Base-by-base conservation (phyloP, 2,113 vertebrate species). In the Tringa solitaria region DNA sequence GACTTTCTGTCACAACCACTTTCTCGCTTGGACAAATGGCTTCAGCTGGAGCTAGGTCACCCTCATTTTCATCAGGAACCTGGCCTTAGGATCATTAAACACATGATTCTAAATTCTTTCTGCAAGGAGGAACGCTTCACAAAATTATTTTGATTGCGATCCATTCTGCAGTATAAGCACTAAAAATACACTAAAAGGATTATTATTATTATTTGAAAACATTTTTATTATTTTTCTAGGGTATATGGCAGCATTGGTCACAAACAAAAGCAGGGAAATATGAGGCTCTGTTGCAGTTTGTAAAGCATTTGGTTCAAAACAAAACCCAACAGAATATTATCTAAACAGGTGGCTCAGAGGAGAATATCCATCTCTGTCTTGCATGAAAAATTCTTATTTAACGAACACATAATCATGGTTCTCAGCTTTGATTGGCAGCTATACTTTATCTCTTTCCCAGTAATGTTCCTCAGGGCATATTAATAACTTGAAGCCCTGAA, bases 371-470 rank as follows among this genome's bases (percentile, higher is more conserved):
- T 82, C 65, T 79, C 75, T 78, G 51, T 46, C 59, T 68, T 79
- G 27, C 81, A 93, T 53, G 35, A 65, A 94, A 95, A 91, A 72
- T 59, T 27, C 51, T 89, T 59, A 87, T 85, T 89, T 94, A 91
- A 76, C 0, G 0, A 79, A 73, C 35, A 33, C 4, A 10, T 45
- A 87, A 78, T 67, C 41, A 35, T 5, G 9, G 26, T 74, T 94
- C 51, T 91, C 61, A 82, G 81, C 53, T 84, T 84, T 92, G 56
- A 75, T 43, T 1, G 2, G 39, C 39, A 92, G 22, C 35, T 87
- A 56, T n/a, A 91, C 14, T 48, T 93, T 51, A 68, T 39, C 70
- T 90, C 85, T 70, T 93, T 90, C 59, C 59, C 77, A 76, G 53
- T 35, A 67, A 87, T 9, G 30, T 50, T 90, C 70, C 76, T 83